Base-by-base conservation (phyloP, 2,797 vertebrate species). In the Ambastaia sidthimunki region DNA sequence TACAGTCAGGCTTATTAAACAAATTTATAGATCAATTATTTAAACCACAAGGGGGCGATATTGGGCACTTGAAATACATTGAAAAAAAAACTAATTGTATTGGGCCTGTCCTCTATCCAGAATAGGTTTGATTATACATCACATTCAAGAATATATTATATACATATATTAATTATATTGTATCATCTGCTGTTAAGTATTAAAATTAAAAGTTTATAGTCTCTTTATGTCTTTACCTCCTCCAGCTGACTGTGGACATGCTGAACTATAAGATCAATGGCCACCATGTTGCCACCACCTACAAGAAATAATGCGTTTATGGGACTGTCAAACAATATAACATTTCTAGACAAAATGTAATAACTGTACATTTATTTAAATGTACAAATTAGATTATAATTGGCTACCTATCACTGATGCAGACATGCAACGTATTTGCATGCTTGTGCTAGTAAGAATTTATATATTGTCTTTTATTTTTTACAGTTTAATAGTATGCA, bases 211-310 rank as follows among this genome's bases (percentile, higher is more conserved):
- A 37, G 2, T 16, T 34, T 2, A 18, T 54, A 0, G 34, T 37
- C 34, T 68, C 4, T 21, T 12, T 1, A 23, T 52, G 9, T 63
- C 78, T 92, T 93, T 82, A 98, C 98, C 96, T 99, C 96, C 85
- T 99, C 98, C 89, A 99, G 93, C 88, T 99, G 98, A 91, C 97
- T 99, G 93, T 99, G 98, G 15, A 98, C 96, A 0, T 99, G 97
- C 90, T 99, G 97, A 11, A 99, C 98, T 0, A 99, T 99, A 88
- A 99, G 89, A 85, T 98, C 98, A 0, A 99, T 99, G 77, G 98
- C 98, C 80, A 99, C 96, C 0, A 96, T 95, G 87, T 99, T 99
- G 23, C 96, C 96, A 0, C 98, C 98, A 67, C 97, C 98, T 98
- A 81, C 57, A 18, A 37, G 44, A 34, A 82, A 5, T 37, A 76